Evolutionary conservation across 2,888 invertebrate genomes (phyloP).

Genomic region (Dryococelus australis): DNA sequence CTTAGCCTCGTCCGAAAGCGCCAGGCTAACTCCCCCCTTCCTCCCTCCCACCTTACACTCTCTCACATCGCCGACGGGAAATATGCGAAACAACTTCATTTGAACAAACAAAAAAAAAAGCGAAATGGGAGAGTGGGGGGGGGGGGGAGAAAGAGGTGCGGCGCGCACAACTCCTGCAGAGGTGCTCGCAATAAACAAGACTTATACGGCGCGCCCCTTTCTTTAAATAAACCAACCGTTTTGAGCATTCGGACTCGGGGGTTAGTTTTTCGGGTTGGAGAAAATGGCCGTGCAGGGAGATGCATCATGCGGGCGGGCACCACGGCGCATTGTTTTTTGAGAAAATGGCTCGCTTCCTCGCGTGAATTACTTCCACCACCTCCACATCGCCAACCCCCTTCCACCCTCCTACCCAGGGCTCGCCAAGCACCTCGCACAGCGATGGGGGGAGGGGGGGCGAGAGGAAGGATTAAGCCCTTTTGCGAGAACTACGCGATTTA

Average conservation of each 20-base stretch:
- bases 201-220: not conserved
- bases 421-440: not conserved
- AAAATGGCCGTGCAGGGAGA: conserved; percentile 9
- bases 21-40: not conserved
- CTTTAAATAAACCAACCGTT: conserved; percentile 16
- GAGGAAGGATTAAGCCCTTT: conserved; percentile 31
- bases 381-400: not conserved
- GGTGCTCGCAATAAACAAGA: conserved; percentile 9
- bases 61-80: conserved; percentile 1
- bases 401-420: not conserved
- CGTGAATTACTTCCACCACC: not conserved
- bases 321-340: conserved; percentile 16
- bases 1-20: not conserved
- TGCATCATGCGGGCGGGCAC: conserved; percentile 1
- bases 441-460: not conserved
- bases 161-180: not conserved
- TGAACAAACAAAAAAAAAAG: not conserved
- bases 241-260: conserved; percentile 16
- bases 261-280: conserved; percentile 16
- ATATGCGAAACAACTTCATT: conserved; percentile 16
- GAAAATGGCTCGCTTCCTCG: conserved; percentile 16
- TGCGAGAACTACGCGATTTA: not conserved
- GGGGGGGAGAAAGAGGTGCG: not conserved
- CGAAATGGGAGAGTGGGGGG: not conserved
- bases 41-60: not conserved